phyloP scores from a whole-genome alignment of 2,797 vertebrate genomes.

The Pelodytes ibericus region DNA sequence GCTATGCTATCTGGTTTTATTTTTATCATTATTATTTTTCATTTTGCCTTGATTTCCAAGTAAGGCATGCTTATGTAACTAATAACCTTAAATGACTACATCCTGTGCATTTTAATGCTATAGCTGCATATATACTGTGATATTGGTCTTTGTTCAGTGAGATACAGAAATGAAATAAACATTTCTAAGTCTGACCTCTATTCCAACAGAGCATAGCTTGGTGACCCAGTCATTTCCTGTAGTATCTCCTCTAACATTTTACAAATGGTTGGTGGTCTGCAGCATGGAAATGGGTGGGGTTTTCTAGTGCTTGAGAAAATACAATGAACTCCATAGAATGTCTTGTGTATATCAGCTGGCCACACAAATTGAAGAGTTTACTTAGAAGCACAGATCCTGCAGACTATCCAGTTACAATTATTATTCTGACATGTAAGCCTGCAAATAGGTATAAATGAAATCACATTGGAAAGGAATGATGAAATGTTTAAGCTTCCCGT shows the following conservation, averaged over 20 bases:
- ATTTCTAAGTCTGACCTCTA: slow-evolving; percentile 26
- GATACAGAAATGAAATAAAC: slow-evolving; percentile 27
- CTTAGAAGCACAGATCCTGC: slow-evolving; percentile 62
- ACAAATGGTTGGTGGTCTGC: slow-evolving; percentile 47
- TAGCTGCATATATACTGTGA: background rate
- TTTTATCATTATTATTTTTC: no score
- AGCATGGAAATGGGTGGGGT: slow-evolving; percentile 23
- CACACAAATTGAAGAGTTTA: slow-evolving; percentile 60
- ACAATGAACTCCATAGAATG: slow-evolving; percentile 56
- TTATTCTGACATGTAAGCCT: slow-evolving; percentile 69
- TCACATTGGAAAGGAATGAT: slow-evolving; percentile 64
- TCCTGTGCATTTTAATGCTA: background rate
- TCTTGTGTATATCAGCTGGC: slow-evolving; percentile 67
- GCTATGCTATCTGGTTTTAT: no score
- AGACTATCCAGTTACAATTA: slow-evolving; percentile 67
- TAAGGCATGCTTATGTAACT: no score
- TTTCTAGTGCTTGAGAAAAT: slow-evolving; percentile 59
- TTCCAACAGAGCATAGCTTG: slow-evolving; percentile 25
- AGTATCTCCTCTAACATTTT: slow-evolving; percentile 29
- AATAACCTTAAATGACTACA: no score
- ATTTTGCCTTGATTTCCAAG: no score
- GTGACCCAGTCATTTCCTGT: slow-evolving; percentile 40
- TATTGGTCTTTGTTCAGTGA: background rate
- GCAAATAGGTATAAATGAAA: slow-evolving; percentile 67
- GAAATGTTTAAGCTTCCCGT: slow-evolving; percentile 63